Percentiles rank a stretch among this genome's conserved stretches.
These are phyloP conservation scores for Melanotaenia maccullochi DNA, from an alignment of 2,797 vertebrate genomes.

Conservation along the genomic window DNA sequence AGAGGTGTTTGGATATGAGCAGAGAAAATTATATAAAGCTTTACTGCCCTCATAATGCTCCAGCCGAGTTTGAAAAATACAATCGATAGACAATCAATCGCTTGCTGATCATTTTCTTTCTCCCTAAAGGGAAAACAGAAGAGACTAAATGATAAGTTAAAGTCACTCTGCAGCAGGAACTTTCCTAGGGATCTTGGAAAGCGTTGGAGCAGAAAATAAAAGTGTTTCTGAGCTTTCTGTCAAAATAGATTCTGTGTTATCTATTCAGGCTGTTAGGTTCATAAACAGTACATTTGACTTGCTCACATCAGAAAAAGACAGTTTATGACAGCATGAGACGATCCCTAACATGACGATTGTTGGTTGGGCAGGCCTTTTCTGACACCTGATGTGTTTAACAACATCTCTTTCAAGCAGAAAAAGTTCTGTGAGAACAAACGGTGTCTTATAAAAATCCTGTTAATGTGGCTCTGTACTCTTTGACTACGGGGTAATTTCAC, in stretches of 20 bases:
- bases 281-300: too few species aligned
- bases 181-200: neutral
- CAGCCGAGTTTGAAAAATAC: constrained; percentile 16
- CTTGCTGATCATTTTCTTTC: constrained; percentile 18
- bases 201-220: neutral
- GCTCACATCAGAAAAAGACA: neutral
- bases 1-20: neutral
- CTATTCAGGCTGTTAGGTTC: too few species aligned
- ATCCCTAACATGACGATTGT: neutral
- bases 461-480: too few species aligned
- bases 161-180: neutral
- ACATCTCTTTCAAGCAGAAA: too few species aligned
- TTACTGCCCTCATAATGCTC: constrained; percentile 12
- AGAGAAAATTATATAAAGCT: constrained; percentile 8
- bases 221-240: neutral
- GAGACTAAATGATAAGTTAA: neutral
- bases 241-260: neutral
- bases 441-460: too few species aligned
- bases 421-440: neutral
- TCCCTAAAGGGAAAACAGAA: constrained; percentile 7
- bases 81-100: constrained; percentile 60
- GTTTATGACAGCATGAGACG: neutral
- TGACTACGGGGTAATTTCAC: too few species aligned
- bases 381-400: too few species aligned
- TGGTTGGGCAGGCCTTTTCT: too few species aligned